A percentile compares a stretch with the other conserved stretches of the same genome.
phyloP scores from a whole-genome alignment of 2,888 invertebrate species.

The Drosophila gaucha region DNA sequence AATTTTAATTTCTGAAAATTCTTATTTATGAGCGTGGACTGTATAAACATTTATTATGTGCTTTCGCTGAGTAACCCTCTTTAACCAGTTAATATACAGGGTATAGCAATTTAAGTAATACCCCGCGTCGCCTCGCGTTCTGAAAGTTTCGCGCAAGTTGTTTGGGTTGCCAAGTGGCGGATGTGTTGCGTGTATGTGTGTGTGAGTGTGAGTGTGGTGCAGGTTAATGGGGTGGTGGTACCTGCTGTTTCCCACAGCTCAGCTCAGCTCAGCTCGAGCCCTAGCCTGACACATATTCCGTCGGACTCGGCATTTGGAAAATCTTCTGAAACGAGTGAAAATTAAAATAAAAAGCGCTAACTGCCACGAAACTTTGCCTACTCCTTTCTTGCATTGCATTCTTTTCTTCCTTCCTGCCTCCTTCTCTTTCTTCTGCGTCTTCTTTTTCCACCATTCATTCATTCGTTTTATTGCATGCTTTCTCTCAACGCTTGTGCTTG shows the following conservation, averaged over 20 bases:
- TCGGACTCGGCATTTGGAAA: constrained; percentile 30
- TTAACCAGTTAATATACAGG: not conserved
- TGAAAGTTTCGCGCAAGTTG: constrained; percentile 59
- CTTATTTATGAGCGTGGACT: too few relatives aligned
- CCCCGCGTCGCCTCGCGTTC: constrained; percentile 2
- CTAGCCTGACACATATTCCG: constrained; percentile 54
- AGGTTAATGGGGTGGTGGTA: constrained; percentile 9
- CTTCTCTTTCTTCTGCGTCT: not conserved
- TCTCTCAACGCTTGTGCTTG: constrained; percentile 1
- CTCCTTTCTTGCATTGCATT: constrained; percentile 19
- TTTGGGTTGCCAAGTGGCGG: constrained; percentile 40
- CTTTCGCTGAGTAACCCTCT: not conserved
- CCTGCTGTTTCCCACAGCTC: constrained; percentile 21
- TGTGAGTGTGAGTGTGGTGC: constrained; percentile 9
- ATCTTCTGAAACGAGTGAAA: constrained; percentile 53
- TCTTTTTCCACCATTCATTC: constrained; percentile 1
- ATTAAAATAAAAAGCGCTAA: constrained; percentile 61
- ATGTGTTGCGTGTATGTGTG: constrained; percentile 17
- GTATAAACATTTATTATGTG: too few relatives aligned
- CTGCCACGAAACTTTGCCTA: constrained; percentile 52
- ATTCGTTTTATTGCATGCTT: constrained; percentile 12
- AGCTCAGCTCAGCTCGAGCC: not conserved
- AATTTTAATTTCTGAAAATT: too few relatives aligned
- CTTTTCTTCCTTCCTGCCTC: constrained; percentile 4
- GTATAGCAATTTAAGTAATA: constrained; percentile 30